Evolutionary conservation across 1,140 invertebrate species (phyloP).

Genomic region (Achatina immaculata): DNA sequence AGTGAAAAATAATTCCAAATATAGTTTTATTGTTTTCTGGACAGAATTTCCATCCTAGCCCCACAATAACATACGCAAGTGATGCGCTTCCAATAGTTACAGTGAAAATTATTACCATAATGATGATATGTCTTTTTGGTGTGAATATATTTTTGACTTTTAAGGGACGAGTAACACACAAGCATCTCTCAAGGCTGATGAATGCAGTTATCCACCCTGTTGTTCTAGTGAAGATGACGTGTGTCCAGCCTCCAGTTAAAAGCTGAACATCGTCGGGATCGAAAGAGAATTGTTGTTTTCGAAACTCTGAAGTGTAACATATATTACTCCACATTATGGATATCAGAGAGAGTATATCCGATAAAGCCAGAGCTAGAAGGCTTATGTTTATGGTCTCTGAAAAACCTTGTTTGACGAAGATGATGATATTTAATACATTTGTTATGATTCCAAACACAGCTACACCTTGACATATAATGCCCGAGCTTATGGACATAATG

Average conservation of each 20-base stretch:
- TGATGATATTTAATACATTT: not conserved
- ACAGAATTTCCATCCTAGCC: not conserved
- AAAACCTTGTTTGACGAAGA: slow-evolving; percentile 1
- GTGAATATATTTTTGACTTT: not conserved
- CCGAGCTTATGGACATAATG: not conserved
- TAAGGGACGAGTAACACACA: slow-evolving; percentile 3
- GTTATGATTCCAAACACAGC: not conserved
- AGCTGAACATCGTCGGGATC: not conserved
- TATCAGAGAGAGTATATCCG: not conserved
- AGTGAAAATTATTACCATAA: not conserved
- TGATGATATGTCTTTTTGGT: not conserved
- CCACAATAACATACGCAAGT: not conserved
- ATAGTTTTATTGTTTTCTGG: not conserved
- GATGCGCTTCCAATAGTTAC: not conserved
- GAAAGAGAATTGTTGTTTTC: not conserved
- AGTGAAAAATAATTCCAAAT: not conserved
- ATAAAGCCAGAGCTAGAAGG: not conserved
- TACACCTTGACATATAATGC: not conserved
- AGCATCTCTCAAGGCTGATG: not conserved
- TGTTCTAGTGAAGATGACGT: not conserved
- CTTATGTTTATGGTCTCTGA: not conserved
- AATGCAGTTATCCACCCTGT: slow-evolving; percentile 5
- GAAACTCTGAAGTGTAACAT: not conserved
- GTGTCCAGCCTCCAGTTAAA: not conserved
- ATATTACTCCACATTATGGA: not conserved